Evolutionary conservation across 1,140 invertebrate species (phyloP), one percentile per base, ranked within the genome.

Genomic region (Diachasma alloeum): DNA sequence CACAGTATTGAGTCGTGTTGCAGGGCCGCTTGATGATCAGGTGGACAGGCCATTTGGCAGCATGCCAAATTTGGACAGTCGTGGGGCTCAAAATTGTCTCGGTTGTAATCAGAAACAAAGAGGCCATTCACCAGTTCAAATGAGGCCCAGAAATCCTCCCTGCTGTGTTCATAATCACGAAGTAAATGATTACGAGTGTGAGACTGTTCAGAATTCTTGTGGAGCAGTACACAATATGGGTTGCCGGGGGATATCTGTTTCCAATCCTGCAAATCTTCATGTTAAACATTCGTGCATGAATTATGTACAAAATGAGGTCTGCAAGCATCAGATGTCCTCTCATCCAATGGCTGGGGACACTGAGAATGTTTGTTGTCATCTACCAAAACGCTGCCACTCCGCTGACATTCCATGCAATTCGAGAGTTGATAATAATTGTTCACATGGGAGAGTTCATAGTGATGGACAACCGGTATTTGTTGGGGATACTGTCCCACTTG

Each of bases 121-220:
- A 10, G 80, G 63, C 53, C 11, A 24, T 53, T 74, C 66, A 0
- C 10, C 56, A 0, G 75, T 72, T n/a, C 70, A 78, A 59, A 79
- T 77, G 66, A 44, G 22, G 56, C 42, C 17, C 26, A 26, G 78
- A 37, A 82, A 85, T 71, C 74, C 56, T 78, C 81, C 75, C 59
- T 84, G 80, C 75, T 84, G 80, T 36, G 37, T 73, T 31, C 79
- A 75, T 10, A 70, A 75, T 66, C 6, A 37, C 5, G 73, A 78
- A 6, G 24, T 70, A 0, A 77, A 79, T 36, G 78, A 79, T 22
- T 74, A 70, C 36, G 77, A 75, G 31, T 83, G 77, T 46, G 73
- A 26, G 24, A 69, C 17, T 75, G 63, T 9, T 26, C 19, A 24
- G 19, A 17, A 63, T 15, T 8, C 59, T 13, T 63, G 59, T 63